Evolutionary conservation across 2,888 invertebrate genomes (phyloP).

Genomic region (Lepidocyrtinus sp.): DNA sequence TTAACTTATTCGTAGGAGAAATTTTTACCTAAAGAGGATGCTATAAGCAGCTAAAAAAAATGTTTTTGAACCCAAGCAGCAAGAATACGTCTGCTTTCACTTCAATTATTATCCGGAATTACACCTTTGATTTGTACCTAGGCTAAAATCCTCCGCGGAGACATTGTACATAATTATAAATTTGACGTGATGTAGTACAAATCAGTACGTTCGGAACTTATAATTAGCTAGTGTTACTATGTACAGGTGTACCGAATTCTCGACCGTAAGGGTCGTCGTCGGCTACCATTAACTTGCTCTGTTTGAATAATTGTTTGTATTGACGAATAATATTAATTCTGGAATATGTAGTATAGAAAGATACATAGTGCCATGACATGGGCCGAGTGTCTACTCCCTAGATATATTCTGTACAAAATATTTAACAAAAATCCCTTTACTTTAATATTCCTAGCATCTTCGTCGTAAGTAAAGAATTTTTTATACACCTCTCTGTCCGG

Average conservation of each 20-base stretch:
- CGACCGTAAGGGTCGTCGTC: too few relatives aligned
- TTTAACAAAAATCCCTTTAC: slow-evolving; percentile 34
- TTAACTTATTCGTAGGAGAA: too few relatives aligned
- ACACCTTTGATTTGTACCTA: not conserved
- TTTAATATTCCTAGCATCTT: slow-evolving; percentile 21
- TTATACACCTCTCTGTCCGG: slow-evolving; percentile 14
- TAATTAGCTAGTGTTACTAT: too few relatives aligned
- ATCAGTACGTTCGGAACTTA: not conserved
- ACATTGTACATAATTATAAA: not conserved
- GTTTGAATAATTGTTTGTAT: too few relatives aligned
- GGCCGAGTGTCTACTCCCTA: slow-evolving; percentile 29
- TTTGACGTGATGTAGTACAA: not conserved
- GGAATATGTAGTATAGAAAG: slow-evolving; percentile 16
- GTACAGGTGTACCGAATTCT: too few relatives aligned
- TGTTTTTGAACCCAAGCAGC: too few relatives aligned
- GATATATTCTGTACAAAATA: slow-evolving; percentile 51
- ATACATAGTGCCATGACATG: slow-evolving; percentile 20
- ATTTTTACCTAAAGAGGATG: too few relatives aligned
- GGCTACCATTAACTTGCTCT: too few relatives aligned
- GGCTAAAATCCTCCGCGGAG: not conserved
- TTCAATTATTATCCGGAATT: not conserved
- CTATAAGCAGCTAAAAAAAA: too few relatives aligned
- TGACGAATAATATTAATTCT: not conserved
- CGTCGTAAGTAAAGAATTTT: slow-evolving; percentile 6
- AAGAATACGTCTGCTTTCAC: not conserved